Evolutionary conservation across 2,888 invertebrate species (phyloP).

Genomic region (Crematogaster levior): DNA sequence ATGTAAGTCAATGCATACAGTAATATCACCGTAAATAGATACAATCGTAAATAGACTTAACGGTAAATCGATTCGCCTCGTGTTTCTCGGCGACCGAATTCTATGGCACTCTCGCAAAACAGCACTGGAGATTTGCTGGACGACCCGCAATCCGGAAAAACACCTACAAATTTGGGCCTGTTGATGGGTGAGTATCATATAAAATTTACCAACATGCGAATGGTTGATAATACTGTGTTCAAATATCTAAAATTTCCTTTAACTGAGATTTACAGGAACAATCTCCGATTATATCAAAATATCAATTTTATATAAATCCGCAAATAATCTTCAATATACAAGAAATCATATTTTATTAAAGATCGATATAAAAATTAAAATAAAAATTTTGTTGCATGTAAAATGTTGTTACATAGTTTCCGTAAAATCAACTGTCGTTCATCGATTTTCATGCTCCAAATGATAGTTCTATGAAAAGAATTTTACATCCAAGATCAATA

Average conservation of each 20-base stretch:
- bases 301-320: neutral
- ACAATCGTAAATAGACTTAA: slow-evolving; percentile 19
- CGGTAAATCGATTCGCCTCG: slow-evolving; percentile 21
- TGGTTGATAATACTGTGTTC: neutral
- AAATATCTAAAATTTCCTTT: neutral
- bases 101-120: slow-evolving; percentile 77
- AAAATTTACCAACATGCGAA: neutral
- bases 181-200: slow-evolving; percentile 86
- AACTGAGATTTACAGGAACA: neutral
- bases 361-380: slow-evolving; percentile 1
- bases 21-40: slow-evolving; percentile 1
- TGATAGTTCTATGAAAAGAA: slow-evolving; percentile 17
- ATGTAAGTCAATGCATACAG: slow-evolving; percentile 82
- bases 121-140: slow-evolving; percentile 89
- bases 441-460: slow-evolving; percentile 19
- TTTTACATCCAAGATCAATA: neutral
- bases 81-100: slow-evolving; percentile 11
- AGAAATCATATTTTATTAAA: neutral
- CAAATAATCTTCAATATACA: neutral
- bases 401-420: slow-evolving; percentile 11
- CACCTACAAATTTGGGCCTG: slow-evolving; percentile 86
- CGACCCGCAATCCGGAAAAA: slow-evolving; percentile 86
- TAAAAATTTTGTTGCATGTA: neutral
- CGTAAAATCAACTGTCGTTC: slow-evolving; percentile 6
- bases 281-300: neutral